phyloP scores from a whole-genome alignment of 2,797 vertebrate genomes.

The Neomorphus geoffroyi region DNA sequence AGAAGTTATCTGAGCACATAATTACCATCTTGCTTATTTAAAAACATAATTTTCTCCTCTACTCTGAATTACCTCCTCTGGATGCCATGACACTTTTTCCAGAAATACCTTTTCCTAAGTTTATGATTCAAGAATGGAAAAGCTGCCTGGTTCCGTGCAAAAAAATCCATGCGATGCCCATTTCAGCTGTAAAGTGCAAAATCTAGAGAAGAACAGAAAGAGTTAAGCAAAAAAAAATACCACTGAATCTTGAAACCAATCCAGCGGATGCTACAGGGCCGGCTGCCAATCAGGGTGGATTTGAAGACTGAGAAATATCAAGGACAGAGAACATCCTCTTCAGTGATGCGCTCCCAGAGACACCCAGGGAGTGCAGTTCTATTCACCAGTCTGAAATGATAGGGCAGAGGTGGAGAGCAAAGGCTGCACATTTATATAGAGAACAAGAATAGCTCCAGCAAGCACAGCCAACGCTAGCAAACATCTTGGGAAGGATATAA shows the following conservation, averaged over 20 bases:
- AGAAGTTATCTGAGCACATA: neutral
- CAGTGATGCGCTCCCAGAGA: neutral
- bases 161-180: neutral
- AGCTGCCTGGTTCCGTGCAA: neutral
- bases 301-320: conserved; percentile 46
- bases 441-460: neutral
- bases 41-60: conserved; percentile 1
- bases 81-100: neutral
- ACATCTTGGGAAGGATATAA: neutral
- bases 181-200: neutral
- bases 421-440: neutral
- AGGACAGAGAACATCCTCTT: conserved; percentile 45
- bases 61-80: neutral
- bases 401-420: conserved; percentile 40
- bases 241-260: conserved; percentile 39
- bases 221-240: neutral
- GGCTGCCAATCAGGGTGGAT: conserved; percentile 44
- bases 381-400: neutral
- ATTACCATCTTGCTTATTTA: neutral
- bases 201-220: neutral
- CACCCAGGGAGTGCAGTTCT: neutral
- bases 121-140: neutral
- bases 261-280: conserved; percentile 39
- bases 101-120: neutral
- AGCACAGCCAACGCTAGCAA: neutral